Conservation (phyloP, 2,888 invertebrate genomes). For the Hipparchia sbordonii region DNA sequence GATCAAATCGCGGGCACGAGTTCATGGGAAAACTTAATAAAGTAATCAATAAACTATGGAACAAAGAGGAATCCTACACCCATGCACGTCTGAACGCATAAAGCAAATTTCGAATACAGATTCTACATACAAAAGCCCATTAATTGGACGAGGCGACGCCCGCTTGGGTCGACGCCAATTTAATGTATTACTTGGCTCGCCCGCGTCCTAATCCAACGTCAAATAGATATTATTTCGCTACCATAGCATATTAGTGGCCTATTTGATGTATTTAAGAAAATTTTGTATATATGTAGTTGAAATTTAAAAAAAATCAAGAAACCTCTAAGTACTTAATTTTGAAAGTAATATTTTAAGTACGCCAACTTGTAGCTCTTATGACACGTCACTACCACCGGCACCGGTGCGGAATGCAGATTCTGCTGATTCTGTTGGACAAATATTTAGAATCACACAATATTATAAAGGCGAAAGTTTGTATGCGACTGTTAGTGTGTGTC, state of each 20-base stretch:
- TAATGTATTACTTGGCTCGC: slow-evolving; percentile 76
- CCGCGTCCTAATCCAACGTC: slow-evolving; percentile 60
- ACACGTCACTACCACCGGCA: too few species aligned
- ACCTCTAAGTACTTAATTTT: too few species aligned
- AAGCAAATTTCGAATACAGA: slow-evolving; percentile 29
- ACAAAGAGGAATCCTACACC: slow-evolving; percentile 14
- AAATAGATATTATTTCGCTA: slow-evolving; percentile 64
- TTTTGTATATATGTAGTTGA: background rate
- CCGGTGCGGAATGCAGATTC: too few species aligned
- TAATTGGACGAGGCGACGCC: slow-evolving; percentile 70
- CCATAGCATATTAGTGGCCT: slow-evolving; percentile 33
- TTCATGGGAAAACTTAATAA: background rate
- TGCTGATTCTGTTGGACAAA: too few species aligned
- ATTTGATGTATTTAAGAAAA: slow-evolving; percentile 13
- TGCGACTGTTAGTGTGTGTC: too few species aligned
- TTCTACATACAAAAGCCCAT: slow-evolving; percentile 58
- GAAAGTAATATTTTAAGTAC: too few species aligned
- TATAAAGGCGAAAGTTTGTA: too few species aligned
- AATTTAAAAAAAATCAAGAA: too few species aligned
- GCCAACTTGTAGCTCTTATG: too few species aligned
- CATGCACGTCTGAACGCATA: slow-evolving; percentile 14
- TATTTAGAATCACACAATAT: too few species aligned
- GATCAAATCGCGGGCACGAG: too few species aligned
- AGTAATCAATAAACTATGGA: slow-evolving; percentile 27
- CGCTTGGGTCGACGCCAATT: slow-evolving; percentile 73